Evolutionary conservation across 1,140 invertebrate species (phyloP), one percentile per base, ranked within the genome.

Genomic region (Matsumurasca onukii): DNA sequence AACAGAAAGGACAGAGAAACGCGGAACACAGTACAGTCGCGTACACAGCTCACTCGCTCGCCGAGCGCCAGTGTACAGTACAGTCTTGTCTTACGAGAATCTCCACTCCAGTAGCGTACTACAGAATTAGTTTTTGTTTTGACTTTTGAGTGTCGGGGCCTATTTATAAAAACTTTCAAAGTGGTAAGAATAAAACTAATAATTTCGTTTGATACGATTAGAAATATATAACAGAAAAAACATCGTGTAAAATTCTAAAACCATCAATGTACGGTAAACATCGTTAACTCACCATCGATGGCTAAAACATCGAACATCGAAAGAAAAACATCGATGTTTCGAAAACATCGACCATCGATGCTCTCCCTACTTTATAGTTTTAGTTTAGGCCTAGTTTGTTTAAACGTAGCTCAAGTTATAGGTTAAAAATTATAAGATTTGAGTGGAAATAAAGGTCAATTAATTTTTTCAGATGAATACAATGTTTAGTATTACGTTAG

Each of bases 81-180:
- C 27, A 66, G n/a, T 30, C 48, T 49, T 5, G 49, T 52, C 20
- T 5, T 52, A 52, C 22, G 49, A 52, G 49, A 52, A 52, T 52
- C 49, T 52, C 22, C 49, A 52, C 49, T 52, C 49, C 49, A 52
- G 20, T 52, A 52, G 49, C 49, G 49, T 13, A 52, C 9, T 52
- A 52, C 49, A 52, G 22, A n/a, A 52, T 52, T 52, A 52, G 49
- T 52, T 52, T 12, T 52, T 52, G 49, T 52, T 52, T n/a, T n/a
- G n/a, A n/a, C n/a, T n/a, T 39, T 52, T 52, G 49, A 52, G 49
- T 5, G 49, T 52, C 5, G 49, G 49, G 12, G 22, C 5, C 20
- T 52, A n/a, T n/a, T 52, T 52, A 15, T 52, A 12, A 52, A 52
- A 52, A 39, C 34, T 39, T 39, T 39, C 34, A 39, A 52, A 52